Evolutionary conservation across 2,888 invertebrate species (phyloP).

Genomic region (Brachyopa scutellaris): DNA sequence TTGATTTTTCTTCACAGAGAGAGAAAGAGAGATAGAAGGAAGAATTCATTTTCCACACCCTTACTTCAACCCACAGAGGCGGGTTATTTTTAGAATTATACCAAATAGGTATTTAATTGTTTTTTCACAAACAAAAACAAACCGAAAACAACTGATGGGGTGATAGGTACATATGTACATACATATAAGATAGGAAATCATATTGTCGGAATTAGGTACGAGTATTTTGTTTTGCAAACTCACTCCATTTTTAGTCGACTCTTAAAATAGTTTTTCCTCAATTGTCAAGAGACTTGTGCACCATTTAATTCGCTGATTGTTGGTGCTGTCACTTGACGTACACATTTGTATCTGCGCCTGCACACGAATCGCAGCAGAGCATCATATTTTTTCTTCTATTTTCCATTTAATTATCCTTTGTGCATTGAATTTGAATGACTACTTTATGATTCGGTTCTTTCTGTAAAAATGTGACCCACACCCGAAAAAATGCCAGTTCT

Average conservation of each 20-base stretch:
- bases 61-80: slow-evolving; percentile 8
- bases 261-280: background rate
- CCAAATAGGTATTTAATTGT: background rate
- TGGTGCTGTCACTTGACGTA: background rate
- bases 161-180: too few species aligned
- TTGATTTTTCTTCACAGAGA: slow-evolving; percentile 23
- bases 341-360: slow-evolving; percentile 62
- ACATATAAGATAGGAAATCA: too few species aligned
- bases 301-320: background rate
- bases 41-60: background rate
- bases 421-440: slow-evolving; percentile 54
- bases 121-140: slow-evolving; percentile 3
- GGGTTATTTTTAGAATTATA: slow-evolving; percentile 51
- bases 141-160: too few species aligned
- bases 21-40: slow-evolving; percentile 1
- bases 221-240: slow-evolving; percentile 17
- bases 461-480: too few species aligned
- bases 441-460: too few species aligned
- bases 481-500: slow-evolving; percentile 44
- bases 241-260: background rate
- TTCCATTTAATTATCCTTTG: slow-evolving; percentile 21
- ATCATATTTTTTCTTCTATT: slow-evolving; percentile 2
- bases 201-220: too few species aligned
- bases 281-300: background rate
- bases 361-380: slow-evolving; percentile 14